phyloP scores from a whole-genome alignment of 64 coral and sea anemone genomes.

The Montipora cactus region DNA sequence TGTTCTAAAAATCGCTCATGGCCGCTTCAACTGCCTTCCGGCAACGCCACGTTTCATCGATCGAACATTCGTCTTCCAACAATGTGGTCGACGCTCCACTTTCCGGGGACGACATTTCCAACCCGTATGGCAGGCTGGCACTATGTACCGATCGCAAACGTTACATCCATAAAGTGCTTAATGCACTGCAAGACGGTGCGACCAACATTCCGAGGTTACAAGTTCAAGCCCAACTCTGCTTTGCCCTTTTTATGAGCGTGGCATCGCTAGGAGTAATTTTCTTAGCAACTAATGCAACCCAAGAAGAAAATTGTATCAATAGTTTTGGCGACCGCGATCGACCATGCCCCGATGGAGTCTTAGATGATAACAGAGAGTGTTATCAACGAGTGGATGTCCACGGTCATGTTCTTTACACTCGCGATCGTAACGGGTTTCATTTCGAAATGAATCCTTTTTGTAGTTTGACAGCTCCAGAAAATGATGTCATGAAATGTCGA shows the following conservation, averaged over 20 bases:
- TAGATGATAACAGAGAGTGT: neutral
- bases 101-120: constrained; percentile 18
- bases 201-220: constrained; percentile 9
- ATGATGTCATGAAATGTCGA: constrained; percentile 5
- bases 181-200: neutral
- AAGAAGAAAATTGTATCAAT: neutral
- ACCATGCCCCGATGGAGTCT: neutral
- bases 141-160: neutral
- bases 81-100: constrained; percentile 1
- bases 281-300: neutral
- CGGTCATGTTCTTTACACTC: neutral
- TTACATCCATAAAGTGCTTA: constrained; percentile 10
- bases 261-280: neutral
- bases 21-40: neutral
- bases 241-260: constrained; percentile 4
- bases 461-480: neutral
- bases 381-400: neutral
- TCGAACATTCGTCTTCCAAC: neutral
- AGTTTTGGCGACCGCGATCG: neutral
- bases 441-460: neutral
- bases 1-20: neutral
- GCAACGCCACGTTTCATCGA: neutral
- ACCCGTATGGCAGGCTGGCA: constrained; percentile 28
- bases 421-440: neutral
- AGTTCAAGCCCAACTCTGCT: neutral